Evolutionary conservation across 2,113 vertebrate genomes (phyloP).

Genomic region (Girardinichthys multiradiatus): DNA sequence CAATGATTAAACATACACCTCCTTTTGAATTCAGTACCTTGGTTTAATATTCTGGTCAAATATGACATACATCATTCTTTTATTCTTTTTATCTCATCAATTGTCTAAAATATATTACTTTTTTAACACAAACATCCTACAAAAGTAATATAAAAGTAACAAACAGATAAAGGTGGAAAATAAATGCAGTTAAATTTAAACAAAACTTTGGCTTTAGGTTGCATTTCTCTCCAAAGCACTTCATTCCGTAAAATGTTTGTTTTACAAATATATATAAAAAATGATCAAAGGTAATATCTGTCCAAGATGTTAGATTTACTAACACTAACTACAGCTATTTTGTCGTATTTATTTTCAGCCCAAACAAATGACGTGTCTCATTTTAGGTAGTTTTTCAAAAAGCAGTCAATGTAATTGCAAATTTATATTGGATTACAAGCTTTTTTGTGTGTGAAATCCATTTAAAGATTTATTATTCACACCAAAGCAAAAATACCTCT

Average conservation of each 20-base stretch:
- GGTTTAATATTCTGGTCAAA: constrained; percentile 38
- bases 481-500: neutral
- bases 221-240: neutral
- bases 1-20: constrained; percentile 8
- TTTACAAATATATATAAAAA: neutral
- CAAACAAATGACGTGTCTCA: neutral
- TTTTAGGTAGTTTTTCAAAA: neutral
- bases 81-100: constrained; percentile 30
- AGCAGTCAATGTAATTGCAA: neutral
- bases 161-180: constrained; percentile 24
- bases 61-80: constrained; percentile 12
- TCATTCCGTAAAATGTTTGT: neutral
- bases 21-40: constrained; percentile 31
- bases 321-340: neutral
- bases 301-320: too few species aligned
- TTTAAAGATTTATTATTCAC: neutral
- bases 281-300: neutral
- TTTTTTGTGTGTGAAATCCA: neutral
- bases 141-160: constrained; percentile 56
- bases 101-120: constrained; percentile 77
- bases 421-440: neutral
- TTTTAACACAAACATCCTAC: constrained; percentile 62
- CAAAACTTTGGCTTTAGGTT: constrained; percentile 46
- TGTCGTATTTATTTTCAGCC: neutral
- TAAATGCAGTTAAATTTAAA: constrained; percentile 4